Conservation (phyloP, 1,140 invertebrate species). For the Leptestheria dahalacensis region DNA sequence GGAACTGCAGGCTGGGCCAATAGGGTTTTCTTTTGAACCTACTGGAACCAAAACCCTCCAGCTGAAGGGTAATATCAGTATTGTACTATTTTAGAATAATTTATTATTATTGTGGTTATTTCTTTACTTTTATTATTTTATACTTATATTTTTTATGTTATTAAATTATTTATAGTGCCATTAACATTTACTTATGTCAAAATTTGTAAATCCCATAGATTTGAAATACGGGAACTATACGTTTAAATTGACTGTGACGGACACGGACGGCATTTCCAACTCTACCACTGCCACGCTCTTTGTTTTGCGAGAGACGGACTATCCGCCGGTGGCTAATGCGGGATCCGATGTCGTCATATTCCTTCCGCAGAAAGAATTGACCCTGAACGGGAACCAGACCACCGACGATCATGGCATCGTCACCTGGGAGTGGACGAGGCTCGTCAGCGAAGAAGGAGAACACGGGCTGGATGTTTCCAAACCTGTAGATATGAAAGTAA, state of each 20-base stretch:
- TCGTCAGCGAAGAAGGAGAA: slow-evolving; percentile 48
- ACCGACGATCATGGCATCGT: slow-evolving; percentile 84
- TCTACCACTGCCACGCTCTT: slow-evolving; percentile 75
- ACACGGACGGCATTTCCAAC: slow-evolving; percentile 73
- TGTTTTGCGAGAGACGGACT: slow-evolving; percentile 80
- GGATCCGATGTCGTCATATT: slow-evolving; percentile 79
- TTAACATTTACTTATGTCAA: no score
- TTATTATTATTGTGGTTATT: no score
- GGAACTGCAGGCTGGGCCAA: slow-evolving; percentile 74
- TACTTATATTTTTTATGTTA: slow-evolving; percentile 27
- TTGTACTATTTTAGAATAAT: no score
- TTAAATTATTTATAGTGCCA: background rate
- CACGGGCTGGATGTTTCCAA: slow-evolving; percentile 35
- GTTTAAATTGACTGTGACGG: slow-evolving; percentile 63
- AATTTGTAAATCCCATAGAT: background rate
- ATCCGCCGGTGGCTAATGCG: slow-evolving; percentile 87
- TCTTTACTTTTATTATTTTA: no score
- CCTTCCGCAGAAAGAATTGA: slow-evolving; percentile 74
- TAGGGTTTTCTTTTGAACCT: slow-evolving; percentile 64
- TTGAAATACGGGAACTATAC: slow-evolving; percentile 73
- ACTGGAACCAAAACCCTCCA: slow-evolving; percentile 67
- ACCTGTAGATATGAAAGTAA: slow-evolving; percentile 78
- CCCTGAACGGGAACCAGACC: slow-evolving; percentile 74
- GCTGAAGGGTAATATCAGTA: slow-evolving; percentile 65
- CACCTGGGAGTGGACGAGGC: slow-evolving; percentile 89